Evolutionary conservation across 2,113 vertebrate genomes (phyloP).

Genomic region (Lasiurus borealis): DNA sequence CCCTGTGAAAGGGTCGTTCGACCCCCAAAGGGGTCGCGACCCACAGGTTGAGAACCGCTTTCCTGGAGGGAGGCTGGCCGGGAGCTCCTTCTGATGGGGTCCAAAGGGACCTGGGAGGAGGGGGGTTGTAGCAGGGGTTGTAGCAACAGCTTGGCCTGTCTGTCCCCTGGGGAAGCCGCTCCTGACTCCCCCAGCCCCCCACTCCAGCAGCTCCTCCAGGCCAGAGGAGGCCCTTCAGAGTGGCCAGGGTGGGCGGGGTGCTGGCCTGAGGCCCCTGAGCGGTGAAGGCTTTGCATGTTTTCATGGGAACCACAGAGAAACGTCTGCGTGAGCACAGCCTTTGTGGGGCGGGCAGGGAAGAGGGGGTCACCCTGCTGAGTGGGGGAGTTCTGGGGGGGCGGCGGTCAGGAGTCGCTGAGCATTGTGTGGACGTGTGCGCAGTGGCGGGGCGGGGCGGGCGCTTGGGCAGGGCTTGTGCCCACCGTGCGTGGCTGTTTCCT

Average conservation of each 20-base stretch:
- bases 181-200: no score
- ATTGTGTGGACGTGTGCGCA: background rate
- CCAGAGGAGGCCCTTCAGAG: rapidly evolving
- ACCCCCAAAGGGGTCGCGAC: no score
- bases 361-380: background rate
- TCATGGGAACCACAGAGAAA: background rate
- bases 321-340: background rate
- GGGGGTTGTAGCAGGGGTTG: no score
- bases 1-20: no score
- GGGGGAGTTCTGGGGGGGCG: background rate
- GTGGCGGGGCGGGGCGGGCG: background rate
- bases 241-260: background rate
- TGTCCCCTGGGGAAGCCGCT: background rate
- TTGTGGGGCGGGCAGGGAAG: background rate
- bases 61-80: background rate
- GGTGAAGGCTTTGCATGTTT: background rate
- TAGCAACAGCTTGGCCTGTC: background rate
- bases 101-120: background rate
- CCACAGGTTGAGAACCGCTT: no score
- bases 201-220: background rate
- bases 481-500: background rate
- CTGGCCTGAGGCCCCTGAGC: rapidly evolving
- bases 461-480: background rate
- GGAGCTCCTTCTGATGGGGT: background rate
- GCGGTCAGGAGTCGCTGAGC: background rate